Evolutionary conservation across 2,888 invertebrate species (phyloP).

Genomic region (Escarpia spicata): DNA sequence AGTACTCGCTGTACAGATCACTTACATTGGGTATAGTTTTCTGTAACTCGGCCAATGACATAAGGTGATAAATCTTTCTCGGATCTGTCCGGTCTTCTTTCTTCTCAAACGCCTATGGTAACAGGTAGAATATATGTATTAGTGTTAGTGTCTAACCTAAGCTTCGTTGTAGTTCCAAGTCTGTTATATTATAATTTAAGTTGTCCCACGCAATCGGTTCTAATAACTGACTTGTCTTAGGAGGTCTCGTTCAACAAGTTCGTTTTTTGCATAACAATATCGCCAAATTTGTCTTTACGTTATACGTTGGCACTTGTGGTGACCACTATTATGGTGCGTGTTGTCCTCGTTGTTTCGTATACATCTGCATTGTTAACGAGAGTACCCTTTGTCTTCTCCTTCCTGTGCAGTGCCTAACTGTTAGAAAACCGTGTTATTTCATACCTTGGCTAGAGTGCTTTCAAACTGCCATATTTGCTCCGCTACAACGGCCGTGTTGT

Average conservation of each 20-base stretch:
- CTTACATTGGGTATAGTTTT: background rate
- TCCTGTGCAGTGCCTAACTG: background rate
- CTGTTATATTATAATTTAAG: background rate
- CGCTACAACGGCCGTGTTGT: constrained; percentile 37
- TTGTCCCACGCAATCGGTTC: background rate
- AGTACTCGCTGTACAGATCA: background rate
- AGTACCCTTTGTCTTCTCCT: background rate
- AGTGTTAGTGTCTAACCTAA: background rate
- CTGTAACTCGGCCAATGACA: constrained; percentile 28
- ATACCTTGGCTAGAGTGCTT: constrained; percentile 50
- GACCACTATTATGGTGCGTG: too few relatives aligned
- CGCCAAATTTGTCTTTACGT: too few relatives aligned
- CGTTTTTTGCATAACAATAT: too few relatives aligned
- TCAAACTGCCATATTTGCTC: constrained; percentile 55
- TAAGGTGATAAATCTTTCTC: constrained; percentile 29
- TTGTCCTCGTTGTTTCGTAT: too few relatives aligned
- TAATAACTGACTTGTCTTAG: background rate
- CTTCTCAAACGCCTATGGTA: constrained; percentile 14
- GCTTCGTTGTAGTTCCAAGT: background rate
- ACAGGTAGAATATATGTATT: background rate
- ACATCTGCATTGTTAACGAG: background rate
- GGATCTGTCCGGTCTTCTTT: constrained; percentile 31
- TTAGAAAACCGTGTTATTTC: background rate
- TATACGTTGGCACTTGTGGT: too few relatives aligned
- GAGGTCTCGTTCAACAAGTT: too few relatives aligned